These are phyloP conservation scores for Folsomia candida DNA, from an alignment of 2,888 invertebrate species.

Conservation along the genomic window DNA sequence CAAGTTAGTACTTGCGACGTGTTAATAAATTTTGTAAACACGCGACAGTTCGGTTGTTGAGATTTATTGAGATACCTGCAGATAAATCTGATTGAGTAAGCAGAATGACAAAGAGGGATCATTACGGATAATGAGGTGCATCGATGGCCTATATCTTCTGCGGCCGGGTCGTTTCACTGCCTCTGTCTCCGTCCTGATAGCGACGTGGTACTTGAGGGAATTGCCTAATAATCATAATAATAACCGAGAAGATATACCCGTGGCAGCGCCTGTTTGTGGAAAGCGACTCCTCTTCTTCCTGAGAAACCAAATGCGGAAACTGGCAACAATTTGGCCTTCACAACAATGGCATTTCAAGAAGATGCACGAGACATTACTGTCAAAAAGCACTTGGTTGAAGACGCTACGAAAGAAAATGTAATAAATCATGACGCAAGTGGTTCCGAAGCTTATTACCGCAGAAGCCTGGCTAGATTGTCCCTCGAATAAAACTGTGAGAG, in stretches of 20 bases:
- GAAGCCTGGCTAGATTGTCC: no score
- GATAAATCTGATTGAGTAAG: not conserved
- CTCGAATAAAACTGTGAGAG: no score
- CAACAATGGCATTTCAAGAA: not conserved
- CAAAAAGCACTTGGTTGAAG: constrained; percentile 12
- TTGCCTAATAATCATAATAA: not conserved
- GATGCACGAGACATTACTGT: constrained; percentile 7
- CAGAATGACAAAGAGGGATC: not conserved
- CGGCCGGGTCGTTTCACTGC: not conserved
- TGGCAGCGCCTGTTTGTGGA: not conserved
- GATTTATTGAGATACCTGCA: not conserved
- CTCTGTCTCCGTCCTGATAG: not conserved
- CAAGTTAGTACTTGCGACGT: no score
- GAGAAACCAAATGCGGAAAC: not conserved
- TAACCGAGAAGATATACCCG: no score
- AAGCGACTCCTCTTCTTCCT: not conserved
- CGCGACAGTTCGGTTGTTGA: not conserved
- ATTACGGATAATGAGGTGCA: not conserved
- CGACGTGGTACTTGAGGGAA: not conserved
- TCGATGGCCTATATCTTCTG: not conserved
- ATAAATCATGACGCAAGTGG: constrained; percentile 15
- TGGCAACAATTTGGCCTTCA: no score
- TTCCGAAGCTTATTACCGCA: not conserved
- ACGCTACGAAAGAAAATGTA: not conserved
- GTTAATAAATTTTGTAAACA: no score